phyloP scores from a whole-genome alignment of 2,888 invertebrate species.

The Hypercompe scribonia region DNA sequence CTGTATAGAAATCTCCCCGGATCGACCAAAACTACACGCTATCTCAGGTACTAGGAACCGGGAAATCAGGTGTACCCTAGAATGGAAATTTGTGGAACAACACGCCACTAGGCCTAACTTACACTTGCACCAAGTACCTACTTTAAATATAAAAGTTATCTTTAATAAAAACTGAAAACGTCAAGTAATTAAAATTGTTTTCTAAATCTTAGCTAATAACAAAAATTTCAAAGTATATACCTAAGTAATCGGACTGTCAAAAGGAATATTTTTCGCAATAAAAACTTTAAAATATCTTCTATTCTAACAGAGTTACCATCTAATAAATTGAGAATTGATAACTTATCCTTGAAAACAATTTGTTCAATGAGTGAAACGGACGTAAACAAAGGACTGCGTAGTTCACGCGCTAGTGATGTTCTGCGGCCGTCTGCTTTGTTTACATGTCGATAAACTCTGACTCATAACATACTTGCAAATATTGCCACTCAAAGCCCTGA shows the following conservation, averaged over 20 bases:
- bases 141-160: no score
- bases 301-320: constrained; percentile 7
- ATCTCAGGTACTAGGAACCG: no score
- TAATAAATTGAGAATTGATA: constrained; percentile 44
- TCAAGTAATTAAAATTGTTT: not conserved
- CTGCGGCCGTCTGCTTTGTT: constrained; percentile 48
- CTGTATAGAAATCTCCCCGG: no score
- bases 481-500: constrained; percentile 7
- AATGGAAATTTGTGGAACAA: no score
- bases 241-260: not conserved
- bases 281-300: not conserved
- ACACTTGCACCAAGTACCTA: no score
- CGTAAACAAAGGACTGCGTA: constrained; percentile 75
- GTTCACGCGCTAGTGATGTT: constrained; percentile 67
- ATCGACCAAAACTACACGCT: no score
- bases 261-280: not conserved
- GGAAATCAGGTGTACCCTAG: no score
- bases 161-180: not conserved
- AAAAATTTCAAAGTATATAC: no score
- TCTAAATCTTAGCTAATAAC: no score
- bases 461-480: constrained; percentile 8
- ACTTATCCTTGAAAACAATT: constrained; percentile 66
- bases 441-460: constrained; percentile 62
- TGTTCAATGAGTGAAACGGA: constrained; percentile 50
- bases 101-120: no score